Conservation (phyloP, 2,113 vertebrate species). For the Pantherophis guttatus region DNA sequence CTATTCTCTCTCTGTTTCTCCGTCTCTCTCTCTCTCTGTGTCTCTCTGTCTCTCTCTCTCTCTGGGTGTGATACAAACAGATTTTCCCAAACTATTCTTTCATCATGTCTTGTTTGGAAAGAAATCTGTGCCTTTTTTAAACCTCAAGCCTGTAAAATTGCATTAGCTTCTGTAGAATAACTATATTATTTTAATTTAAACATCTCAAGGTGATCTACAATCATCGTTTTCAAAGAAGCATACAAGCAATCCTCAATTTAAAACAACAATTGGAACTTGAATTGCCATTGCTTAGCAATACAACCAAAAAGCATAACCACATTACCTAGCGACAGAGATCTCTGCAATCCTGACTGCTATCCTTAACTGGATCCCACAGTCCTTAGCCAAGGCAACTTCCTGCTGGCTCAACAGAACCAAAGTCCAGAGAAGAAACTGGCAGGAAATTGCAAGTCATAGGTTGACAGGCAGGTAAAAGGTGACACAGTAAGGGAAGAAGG, state of each 20-base stretch:
- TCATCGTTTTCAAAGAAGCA: not conserved
- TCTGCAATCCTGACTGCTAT: not conserved
- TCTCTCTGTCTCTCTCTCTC: too few relatives aligned
- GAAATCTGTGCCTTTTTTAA: not conserved
- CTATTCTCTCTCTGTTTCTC: not conserved
- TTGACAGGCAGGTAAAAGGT: not conserved
- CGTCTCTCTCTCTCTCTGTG: too few relatives aligned
- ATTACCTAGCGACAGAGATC: not conserved
- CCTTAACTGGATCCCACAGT: not conserved
- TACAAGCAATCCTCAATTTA: not conserved
- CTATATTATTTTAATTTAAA: not conserved
- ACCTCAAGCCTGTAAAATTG: not conserved
- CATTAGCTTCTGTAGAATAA: not conserved
- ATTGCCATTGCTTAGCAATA: not conserved
- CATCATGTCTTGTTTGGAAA: not conserved
- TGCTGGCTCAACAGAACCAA: not conserved
- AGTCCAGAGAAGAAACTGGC: not conserved
- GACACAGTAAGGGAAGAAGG: not conserved
- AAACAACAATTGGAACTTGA: not conserved
- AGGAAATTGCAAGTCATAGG: not conserved
- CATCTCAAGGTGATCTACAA: not conserved
- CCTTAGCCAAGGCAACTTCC: not conserved
- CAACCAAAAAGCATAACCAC: not conserved
- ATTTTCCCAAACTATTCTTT: not conserved
- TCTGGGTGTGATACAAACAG: not conserved